Evolutionary conservation across 2,113 vertebrate genomes (phyloP).

Genomic region (Mastomys coucha): DNA sequence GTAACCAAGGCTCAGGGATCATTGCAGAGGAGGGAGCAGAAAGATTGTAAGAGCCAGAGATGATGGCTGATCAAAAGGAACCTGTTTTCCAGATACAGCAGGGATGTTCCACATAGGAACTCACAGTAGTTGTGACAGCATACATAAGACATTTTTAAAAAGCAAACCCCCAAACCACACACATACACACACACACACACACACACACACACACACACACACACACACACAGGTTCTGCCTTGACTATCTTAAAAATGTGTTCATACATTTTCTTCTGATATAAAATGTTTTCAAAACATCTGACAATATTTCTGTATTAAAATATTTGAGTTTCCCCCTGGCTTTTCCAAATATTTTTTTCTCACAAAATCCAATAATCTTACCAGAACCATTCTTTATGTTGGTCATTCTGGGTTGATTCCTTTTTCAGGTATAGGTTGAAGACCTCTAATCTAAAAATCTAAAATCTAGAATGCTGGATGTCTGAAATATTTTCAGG

Average conservation of each 20-base stretch:
- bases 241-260: slow-evolving; percentile 49
- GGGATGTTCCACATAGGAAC: neutral
- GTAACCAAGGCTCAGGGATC: neutral
- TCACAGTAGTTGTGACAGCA: neutral
- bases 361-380: slow-evolving; percentile 4
- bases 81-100: neutral
- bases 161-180: neutral
- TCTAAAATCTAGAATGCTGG: neutral
- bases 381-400: slow-evolving; percentile 11
- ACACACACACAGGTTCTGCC: neutral
- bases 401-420: slow-evolving; percentile 17
- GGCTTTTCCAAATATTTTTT: neutral
- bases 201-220: neutral
- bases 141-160: neutral
- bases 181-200: neutral
- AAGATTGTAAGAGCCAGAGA: neutral
- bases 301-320: slow-evolving; percentile 24
- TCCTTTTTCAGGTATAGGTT: neutral
- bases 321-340: slow-evolving; percentile 32
- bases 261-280: slow-evolving; percentile 50
- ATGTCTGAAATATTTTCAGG: neutral
- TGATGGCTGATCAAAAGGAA: neutral
- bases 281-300: slow-evolving; percentile 20
- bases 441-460: neutral
- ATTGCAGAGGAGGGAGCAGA: neutral